Conservation (phyloP, 1,140 invertebrate genomes). For the Aricia agestis region DNA sequence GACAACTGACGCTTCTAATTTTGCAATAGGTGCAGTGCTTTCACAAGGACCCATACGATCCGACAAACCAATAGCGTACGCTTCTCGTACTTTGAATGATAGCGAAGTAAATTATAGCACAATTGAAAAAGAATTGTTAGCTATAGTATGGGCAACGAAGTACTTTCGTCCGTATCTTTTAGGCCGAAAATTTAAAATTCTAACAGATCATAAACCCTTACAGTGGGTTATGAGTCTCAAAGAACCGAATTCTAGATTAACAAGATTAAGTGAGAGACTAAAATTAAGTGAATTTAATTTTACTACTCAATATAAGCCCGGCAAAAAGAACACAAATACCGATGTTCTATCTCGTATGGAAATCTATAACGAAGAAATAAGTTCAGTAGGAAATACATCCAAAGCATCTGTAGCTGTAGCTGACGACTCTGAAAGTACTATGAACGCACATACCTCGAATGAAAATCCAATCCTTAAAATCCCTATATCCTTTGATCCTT, state of each 20-base stretch:
- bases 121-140: conserved; percentile 1
- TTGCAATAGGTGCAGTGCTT: too few species aligned
- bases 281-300: background rate
- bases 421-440: background rate
- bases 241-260: background rate
- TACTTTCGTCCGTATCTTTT: background rate
- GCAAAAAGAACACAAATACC: background rate
- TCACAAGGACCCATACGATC: too few species aligned
- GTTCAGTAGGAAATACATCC: background rate
- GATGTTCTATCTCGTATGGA: background rate
- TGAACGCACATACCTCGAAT: background rate
- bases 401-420: background rate
- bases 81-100: background rate
- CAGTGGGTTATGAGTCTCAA: conserved; percentile 7
- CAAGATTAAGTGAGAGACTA: background rate
- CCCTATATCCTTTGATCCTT: background rate
- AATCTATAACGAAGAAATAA: background rate
- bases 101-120: conserved; percentile 1
- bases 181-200: background rate
- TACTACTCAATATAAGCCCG: background rate
- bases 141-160: background rate
- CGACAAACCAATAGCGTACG: too few species aligned
- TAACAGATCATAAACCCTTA: background rate
- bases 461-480: conserved; percentile 3
- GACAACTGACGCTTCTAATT: too few species aligned